These are phyloP conservation scores for Apteryx owenii DNA, from an alignment of 2,113 vertebrate species.

Conservation along the genomic window DNA sequence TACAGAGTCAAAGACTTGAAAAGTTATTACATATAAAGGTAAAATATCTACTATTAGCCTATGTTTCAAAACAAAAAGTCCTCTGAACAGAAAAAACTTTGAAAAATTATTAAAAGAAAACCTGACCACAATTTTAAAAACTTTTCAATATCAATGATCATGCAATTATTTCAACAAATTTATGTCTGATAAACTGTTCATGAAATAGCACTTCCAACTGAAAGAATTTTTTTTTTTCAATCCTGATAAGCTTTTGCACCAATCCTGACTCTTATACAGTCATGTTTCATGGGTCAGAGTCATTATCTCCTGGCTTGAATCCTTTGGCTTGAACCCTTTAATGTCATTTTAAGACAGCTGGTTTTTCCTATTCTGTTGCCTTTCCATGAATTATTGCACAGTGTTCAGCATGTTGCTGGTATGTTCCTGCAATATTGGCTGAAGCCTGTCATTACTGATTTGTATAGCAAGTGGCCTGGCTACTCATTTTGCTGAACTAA, in stretches of 20 bases:
- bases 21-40: not conserved
- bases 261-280: not conserved
- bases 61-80: not conserved
- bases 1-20: not conserved
- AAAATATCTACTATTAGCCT: not conserved
- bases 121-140: not conserved
- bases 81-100: not conserved
- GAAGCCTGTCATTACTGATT: not conserved
- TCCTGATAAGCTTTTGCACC: not conserved
- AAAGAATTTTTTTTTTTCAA: no score
- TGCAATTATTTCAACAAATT: not conserved
- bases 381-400: not conserved
- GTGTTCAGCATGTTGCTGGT: rapidly evolving
- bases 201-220: not conserved
- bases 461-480: not conserved
- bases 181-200: not conserved
- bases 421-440: not conserved
- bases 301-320: not conserved
- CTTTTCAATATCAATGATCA: not conserved
- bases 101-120: not conserved
- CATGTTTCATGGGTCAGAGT: not conserved
- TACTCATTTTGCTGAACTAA: not conserved
- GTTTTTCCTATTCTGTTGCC: not conserved
- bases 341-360: not conserved
- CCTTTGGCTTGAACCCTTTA: not conserved